A percentile compares a stretch with the other conserved stretches of the same genome.
phyloP scores from a whole-genome alignment of 2,797 vertebrate species.

The Gymnocypris eckloni region DNA sequence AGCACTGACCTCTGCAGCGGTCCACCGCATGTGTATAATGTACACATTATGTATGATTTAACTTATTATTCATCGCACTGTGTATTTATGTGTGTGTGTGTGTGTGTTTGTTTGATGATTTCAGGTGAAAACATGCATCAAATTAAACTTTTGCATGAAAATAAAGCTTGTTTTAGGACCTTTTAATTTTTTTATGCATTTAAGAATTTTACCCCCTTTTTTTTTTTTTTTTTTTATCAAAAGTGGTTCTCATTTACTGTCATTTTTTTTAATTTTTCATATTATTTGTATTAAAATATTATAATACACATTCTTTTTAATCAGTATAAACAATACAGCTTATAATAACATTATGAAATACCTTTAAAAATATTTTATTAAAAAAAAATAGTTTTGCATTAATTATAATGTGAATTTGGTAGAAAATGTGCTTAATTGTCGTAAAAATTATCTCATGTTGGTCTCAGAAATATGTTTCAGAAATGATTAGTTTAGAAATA shows the following conservation, averaged over 20 bases:
- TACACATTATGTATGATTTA: neutral
- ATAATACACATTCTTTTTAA: neutral
- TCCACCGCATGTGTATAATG: neutral
- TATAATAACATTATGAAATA: neutral
- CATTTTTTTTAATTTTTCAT: neutral
- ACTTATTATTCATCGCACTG: neutral
- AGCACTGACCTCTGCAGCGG: neutral
- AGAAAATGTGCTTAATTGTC: neutral
- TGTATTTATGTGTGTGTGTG: slow-evolving; percentile 1
- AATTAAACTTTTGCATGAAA: neutral
- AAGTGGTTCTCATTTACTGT: neutral
- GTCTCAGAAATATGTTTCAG: neutral
- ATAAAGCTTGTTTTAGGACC: neutral
- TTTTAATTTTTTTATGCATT: no score
- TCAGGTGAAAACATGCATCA: neutral
- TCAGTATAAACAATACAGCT: neutral
- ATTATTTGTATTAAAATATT: neutral
- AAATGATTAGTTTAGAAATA: neutral
- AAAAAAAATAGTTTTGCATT: neutral
- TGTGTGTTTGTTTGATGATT: neutral
- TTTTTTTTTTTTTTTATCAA: neutral
- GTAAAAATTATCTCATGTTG: neutral
- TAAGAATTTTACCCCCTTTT: neutral
- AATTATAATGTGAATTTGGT: neutral
- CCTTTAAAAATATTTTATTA: neutral